These are phyloP conservation scores for Shargacucullia verbasci DNA, from an alignment of 2,888 invertebrate species.

Conservation along the genomic window DNA sequence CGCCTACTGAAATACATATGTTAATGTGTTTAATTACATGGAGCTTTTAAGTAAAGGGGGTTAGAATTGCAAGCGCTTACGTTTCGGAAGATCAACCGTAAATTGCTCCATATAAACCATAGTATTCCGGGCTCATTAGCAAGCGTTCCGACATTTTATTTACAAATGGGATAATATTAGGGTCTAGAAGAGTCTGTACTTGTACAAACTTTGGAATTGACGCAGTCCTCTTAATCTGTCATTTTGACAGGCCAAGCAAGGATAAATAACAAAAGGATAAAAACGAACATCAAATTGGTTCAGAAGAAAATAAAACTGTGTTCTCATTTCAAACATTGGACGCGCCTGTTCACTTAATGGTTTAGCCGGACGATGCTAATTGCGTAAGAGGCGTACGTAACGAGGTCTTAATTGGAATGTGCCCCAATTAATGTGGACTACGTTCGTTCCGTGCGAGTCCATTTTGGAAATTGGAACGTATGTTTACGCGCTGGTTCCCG, in stretches of 20 bases:
- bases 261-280: constrained; percentile 3
- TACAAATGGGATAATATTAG: constrained; percentile 4
- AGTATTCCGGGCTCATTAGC: constrained; percentile 15
- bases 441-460: constrained; percentile 76
- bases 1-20: constrained; percentile 12
- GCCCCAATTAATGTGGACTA: constrained; percentile 84
- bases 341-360: constrained; percentile 66
- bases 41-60: no score
- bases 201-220: constrained; percentile 4
- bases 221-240: background rate
- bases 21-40: no score
- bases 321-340: constrained; percentile 64
- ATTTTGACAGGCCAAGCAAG: constrained; percentile 17
- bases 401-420: constrained; percentile 87
- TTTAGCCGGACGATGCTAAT: constrained; percentile 76
- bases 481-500: constrained; percentile 82
- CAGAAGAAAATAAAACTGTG: constrained; percentile 34
- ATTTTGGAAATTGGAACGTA: constrained; percentile 82
- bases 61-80: constrained; percentile 1
- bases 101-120: constrained; percentile 8
- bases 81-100: constrained; percentile 1
- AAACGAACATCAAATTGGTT: constrained; percentile 9
- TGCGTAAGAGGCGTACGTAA: constrained; percentile 83
- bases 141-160: constrained; percentile 3
- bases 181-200: no score